Evolutionary conservation across 2,113 vertebrate genomes (phyloP), one percentile per base, ranked within the genome.

Genomic region (Neogale vison): DNA sequence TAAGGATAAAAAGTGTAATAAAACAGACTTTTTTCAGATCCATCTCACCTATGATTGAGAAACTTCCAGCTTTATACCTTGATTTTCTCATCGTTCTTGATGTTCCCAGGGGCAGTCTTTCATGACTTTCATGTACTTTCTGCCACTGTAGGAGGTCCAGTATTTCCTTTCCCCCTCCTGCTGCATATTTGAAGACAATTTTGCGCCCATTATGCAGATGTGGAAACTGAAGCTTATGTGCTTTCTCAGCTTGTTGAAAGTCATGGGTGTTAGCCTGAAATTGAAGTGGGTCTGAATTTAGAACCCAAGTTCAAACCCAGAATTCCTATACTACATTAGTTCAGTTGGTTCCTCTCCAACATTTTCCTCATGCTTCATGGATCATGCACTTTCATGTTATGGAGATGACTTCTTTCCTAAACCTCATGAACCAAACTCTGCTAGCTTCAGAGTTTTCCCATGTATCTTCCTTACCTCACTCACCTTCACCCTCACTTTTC

Each of bases 1-100:
- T 59, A 82, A 39, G 13, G 26, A 8, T 57, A 82, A 93, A 89
- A 96, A 86, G 6, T 11, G 31, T n/a, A 93, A 79, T 74, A 87
- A 45, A 90, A 55, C 13, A 65, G 11, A 92, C 88, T 95, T 92
- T 6, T 95, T 80, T 45, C 57, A 18, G 31, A 90, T 61, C 24
- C 5, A 59, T 8, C 42, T 34, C 11, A 31, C 26, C 11, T 50
- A 24, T 26, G 34, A 63, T 21, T 29, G 63, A 67, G n/a, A 34
- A 45, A 84, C 29, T 91, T 79, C 10, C 13, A 84, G 23, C 8
- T 90, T 92, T 57, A 36, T 5, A n/a, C 1, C 3, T 88, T 88
- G 71, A 63, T 69, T 88, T 96, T 96, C n/a, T 88, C 34, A 57
- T 82, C 80, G 24, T 61, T 96, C 55, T 79, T 90, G 52, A 61